A percentile compares a stretch with the other conserved stretches of the same genome.
Conservation (phyloP, 1,140 invertebrate genomes). For the Hydropsyche tenuis region DNA sequence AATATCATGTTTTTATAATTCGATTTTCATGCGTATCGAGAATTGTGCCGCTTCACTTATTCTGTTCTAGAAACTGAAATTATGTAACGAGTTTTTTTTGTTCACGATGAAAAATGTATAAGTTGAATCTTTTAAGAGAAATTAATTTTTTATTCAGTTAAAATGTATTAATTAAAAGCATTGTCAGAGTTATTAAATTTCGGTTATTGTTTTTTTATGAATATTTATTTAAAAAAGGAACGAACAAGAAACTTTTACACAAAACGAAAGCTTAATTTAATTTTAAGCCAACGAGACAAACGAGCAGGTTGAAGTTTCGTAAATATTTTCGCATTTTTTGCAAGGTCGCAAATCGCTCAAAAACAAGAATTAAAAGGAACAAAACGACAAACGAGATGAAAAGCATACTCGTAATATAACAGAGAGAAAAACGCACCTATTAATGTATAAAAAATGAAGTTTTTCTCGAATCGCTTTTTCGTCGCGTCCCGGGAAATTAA, state of each 20-base stretch:
- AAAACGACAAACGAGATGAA: neutral
- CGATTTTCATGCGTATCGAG: too few relatives aligned
- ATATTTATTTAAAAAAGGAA: neutral
- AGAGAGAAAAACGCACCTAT: neutral
- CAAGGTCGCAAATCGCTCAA: constrained; percentile 15
- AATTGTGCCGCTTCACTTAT: too few relatives aligned
- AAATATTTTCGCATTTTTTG: constrained; percentile 4
- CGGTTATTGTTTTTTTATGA: too few relatives aligned
- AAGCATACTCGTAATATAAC: too few relatives aligned
- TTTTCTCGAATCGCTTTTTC: constrained; percentile 7
- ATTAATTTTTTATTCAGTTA: too few relatives aligned
- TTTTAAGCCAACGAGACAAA: neutral
- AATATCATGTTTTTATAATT: too few relatives aligned
- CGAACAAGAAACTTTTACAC: neutral
- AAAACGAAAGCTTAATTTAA: constrained; percentile 12
- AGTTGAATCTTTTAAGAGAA: too few relatives aligned
- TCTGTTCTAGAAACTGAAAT: too few relatives aligned
- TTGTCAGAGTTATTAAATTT: too few relatives aligned
- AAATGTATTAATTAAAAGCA: too few relatives aligned
- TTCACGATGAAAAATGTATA: too few relatives aligned
- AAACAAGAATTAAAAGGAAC: constrained; percentile 23
- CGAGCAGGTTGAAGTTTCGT: neutral
- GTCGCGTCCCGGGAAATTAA: constrained; percentile 2
- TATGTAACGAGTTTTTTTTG: too few relatives aligned
- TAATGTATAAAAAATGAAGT: neutral